Conservation (phyloP, 2,113 vertebrate species). For the Pomatorhinus ruficollis region DNA sequence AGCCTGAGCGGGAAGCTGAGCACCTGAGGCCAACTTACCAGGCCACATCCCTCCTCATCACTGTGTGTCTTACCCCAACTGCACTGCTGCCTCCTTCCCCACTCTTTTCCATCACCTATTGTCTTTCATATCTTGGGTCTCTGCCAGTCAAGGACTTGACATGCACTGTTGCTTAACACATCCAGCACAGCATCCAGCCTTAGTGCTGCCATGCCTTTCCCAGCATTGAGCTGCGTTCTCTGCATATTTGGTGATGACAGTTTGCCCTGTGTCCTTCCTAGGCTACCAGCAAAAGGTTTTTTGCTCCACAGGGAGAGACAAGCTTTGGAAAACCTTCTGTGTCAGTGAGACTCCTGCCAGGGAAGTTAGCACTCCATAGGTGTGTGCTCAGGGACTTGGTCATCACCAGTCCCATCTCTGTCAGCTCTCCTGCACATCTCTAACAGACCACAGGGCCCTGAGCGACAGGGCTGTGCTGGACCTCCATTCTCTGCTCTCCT, state of each 20-base stretch:
- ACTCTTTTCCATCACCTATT: not conserved
- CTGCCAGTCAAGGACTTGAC: not conserved
- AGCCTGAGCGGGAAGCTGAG: not conserved
- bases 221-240: not conserved
- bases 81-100: not conserved
- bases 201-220: not conserved
- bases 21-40: not conserved
- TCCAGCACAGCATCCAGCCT: not conserved
- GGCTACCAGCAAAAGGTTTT: not conserved
- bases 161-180: not conserved
- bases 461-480: rapidly evolving
- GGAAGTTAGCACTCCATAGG: not conserved
- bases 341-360: not conserved
- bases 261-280: not conserved
- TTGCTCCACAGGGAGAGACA: not conserved
- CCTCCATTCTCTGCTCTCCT: not conserved
- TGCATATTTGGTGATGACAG: rapidly evolving
- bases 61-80: not conserved
- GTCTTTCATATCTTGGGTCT: not conserved
- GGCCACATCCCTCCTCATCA: not conserved
- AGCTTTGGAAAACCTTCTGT: not conserved
- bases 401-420: not conserved
- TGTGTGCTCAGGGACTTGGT: not conserved
- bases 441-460: not conserved
- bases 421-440: not conserved